Evolutionary conservation across 2,797 vertebrate species (phyloP), one percentile per base, ranked within the genome.

Genomic region (Holocentrus rufus): DNA sequence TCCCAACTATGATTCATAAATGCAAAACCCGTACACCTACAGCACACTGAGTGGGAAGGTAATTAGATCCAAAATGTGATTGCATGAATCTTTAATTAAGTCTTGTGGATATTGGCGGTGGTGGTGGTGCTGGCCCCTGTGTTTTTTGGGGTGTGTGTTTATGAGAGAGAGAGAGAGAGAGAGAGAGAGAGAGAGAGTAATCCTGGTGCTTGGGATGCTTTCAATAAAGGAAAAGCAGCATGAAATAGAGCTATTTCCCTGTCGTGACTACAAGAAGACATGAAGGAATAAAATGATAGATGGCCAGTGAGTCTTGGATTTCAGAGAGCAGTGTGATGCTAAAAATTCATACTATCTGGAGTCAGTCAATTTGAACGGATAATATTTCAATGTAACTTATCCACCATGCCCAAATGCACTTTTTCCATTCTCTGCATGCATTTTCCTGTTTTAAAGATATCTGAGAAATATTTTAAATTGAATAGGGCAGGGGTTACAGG

Each of bases 61-160:
- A 39, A 76, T 69, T 69, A 18, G 25, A 81, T 53, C 15, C 54
- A 52, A 75, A 74, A 75, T 77, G 65, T 65, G 59, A 57, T 23
- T 69, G 44, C 42, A 79, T 83, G 50, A 70, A 83, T 61, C 44
- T 70, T 76, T 79, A 27, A 76, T 65, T 34, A 27, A 39, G 25
- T 27, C 42, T n/a, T 42, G 50, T 34, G 25, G 25, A 54, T 27
- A 52, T n/a, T 69, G 65, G 5, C 70, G 55, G 0, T 53, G 15
- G 65, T 66, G 67, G 0, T 53, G 15, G 65, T 66, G 67, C 25
- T 36, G 39, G 50, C 56, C 42, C 3, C 47, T 67, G 23, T 25
- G 14, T 52, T 63, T 58, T 23, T 49, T 34, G 66, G 34, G 34
- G 61, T 53, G 3, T 56, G 20, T 60, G 42, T 66, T n/a, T 17